A percentile compares a stretch with the other conserved stretches of the same genome.
phyloP scores from a whole-genome alignment of 2,113 vertebrate genomes.

The Zapus hudsonius region DNA sequence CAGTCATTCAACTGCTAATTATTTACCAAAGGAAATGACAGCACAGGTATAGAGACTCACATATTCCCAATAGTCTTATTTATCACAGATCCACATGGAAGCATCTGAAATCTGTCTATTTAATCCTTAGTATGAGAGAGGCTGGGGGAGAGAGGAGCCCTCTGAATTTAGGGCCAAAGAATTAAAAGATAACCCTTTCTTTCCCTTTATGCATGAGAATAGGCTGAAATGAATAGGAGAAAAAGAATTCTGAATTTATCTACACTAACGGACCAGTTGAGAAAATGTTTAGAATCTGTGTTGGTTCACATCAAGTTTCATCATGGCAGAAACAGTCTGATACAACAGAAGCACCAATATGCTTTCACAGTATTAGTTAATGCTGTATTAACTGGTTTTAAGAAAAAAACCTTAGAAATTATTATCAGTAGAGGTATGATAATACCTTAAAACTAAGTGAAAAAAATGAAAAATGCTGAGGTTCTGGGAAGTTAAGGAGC shows the following conservation, averaged over 20 bases:
- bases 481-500: background rate
- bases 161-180: background rate
- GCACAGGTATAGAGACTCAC: too few relatives aligned
- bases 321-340: background rate
- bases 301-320: background rate
- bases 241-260: conserved; percentile 17
- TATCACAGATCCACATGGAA: too few relatives aligned
- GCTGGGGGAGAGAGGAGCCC: accelerated
- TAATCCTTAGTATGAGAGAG: background rate
- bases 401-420: background rate
- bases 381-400: background rate
- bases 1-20: too few relatives aligned
- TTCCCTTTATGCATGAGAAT: background rate
- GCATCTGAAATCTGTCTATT: background rate
- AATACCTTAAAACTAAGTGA: background rate
- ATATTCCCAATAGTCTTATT: too few relatives aligned
- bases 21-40: too few relatives aligned
- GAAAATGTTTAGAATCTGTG: background rate
- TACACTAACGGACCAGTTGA: background rate
- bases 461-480: background rate
- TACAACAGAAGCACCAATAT: background rate
- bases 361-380: background rate
- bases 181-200: background rate
- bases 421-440: background rate
- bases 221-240: background rate